Conservation (phyloP, 2,797 vertebrate genomes). For the Manis javanica region DNA sequence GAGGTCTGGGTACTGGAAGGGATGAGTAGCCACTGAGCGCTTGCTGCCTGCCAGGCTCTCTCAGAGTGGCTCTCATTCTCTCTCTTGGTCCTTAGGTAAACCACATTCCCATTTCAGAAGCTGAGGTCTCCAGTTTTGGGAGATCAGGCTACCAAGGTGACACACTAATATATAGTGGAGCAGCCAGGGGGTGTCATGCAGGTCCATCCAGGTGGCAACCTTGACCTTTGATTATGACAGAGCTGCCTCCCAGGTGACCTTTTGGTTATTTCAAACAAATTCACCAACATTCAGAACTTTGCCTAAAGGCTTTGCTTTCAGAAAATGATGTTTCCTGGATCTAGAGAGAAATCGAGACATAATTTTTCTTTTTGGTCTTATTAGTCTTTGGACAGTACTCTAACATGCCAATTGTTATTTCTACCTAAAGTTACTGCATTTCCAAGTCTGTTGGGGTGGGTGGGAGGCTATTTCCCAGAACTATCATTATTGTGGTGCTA, state of each 20-base stretch:
- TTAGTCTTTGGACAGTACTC: background rate
- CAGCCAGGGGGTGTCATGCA: background rate
- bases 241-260: background rate
- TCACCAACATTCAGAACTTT: background rate
- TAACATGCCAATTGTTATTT: background rate
- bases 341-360: background rate
- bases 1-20: accelerated
- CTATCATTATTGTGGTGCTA: background rate
- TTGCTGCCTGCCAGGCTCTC: background rate
- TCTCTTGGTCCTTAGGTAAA: background rate
- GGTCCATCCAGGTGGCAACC: background rate
- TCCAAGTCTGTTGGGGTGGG: background rate
- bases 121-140: background rate
- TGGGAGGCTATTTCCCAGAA: background rate
- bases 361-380: background rate
- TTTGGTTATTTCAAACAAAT: conserved; percentile 31
- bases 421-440: background rate
- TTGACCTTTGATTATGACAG: background rate
- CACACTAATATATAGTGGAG: accelerated
- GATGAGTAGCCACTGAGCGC: accelerated
- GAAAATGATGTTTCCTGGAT: background rate
- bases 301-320: background rate
- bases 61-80: background rate
- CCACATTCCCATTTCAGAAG: background rate
- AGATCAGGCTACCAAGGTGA: no score